Base-by-base conservation (phyloP, 1,140 invertebrate species). In the Calycopis cecrops region DNA sequence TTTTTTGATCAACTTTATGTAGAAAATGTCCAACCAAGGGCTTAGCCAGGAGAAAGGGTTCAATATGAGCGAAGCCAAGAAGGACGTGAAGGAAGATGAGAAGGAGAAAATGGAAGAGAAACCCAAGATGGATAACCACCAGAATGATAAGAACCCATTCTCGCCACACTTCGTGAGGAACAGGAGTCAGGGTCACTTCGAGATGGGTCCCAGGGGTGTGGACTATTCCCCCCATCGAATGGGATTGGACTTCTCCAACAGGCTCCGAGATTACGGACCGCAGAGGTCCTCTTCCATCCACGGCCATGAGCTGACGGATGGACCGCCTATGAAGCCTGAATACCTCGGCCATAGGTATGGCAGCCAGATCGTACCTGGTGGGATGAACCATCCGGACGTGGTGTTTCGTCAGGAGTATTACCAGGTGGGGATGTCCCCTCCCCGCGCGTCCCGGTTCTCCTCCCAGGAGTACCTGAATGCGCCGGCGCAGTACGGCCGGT, bases 401-500 rank as follows among this genome's bases (percentile, higher is more conserved):
- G 80, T 87, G 6, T 87, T 83, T 62, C 63, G 85, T 17, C 85
- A 88, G 16, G 87, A 88, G 28, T 82, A 86, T 50, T 88, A 87
- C 55, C 81, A 81, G 59, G 71, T 79, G 53, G 83, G 83, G 4
- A 81, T 87, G 53, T 80, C 78, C 0, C 78, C 84, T 9, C 81
- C 85, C 9, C 65, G 85, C n/a, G 75, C 85, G 6, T 82, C 85
- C 8, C 55, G 87, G 49, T 88, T 88, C 48, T 88, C 87, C 0
- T 88, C 87, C 0, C 87, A 88, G 60, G 87, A 88, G 73, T 88
- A 88, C 53, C 60, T 88, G 61, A 88, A 88, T 53, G 76, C 76
- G 9, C 80, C 83, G 0, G 77, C 72, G 9, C 75, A 83, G 59
- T 75, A 77, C 33, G 82, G 78, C 0, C 59, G 84, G 34, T 80